Evolutionary conservation across 2,888 invertebrate genomes (phyloP).

Genomic region (Petrolisthes cinctipes): DNA sequence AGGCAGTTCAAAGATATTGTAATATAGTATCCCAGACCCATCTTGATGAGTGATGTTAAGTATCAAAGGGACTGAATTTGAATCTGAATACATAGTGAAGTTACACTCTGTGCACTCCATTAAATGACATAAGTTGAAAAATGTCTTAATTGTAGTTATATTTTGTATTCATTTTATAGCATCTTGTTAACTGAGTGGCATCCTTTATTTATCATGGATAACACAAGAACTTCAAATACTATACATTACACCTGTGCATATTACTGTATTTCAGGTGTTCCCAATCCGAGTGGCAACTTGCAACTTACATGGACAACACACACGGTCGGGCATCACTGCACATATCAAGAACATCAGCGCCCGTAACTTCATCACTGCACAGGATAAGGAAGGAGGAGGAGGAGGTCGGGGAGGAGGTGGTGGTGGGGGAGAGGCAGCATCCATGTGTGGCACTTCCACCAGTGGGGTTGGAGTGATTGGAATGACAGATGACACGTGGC

Average conservation of each 20-base stretch:
- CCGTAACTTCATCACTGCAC: slow-evolving; percentile 74
- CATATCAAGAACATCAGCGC: slow-evolving; percentile 82
- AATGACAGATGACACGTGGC: slow-evolving; percentile 75
- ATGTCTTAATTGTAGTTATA: no score
- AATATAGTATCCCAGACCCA: no score
- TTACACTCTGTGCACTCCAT: no score
- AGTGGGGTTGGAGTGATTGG: slow-evolving; percentile 37
- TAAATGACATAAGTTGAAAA: no score
- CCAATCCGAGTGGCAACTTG: slow-evolving; percentile 90
- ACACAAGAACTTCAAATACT: background rate
- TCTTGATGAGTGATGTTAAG: no score
- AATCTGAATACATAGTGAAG: no score
- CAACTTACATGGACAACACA: slow-evolving; percentile 93
- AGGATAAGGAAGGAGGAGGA: slow-evolving; percentile 36
- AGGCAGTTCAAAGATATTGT: no score
- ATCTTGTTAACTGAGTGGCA: background rate
- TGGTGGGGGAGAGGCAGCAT: slow-evolving; percentile 64
- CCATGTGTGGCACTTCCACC: slow-evolving; percentile 50
- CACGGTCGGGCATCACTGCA: slow-evolving; percentile 89
- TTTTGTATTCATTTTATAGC: background rate
- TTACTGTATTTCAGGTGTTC: slow-evolving; percentile 74
- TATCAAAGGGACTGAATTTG: no score
- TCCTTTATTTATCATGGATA: no score
- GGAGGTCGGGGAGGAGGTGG: slow-evolving; percentile 66
- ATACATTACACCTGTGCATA: background rate